Conservation (phyloP, 1,140 invertebrate species). For the Bombus breviceps region DNA sequence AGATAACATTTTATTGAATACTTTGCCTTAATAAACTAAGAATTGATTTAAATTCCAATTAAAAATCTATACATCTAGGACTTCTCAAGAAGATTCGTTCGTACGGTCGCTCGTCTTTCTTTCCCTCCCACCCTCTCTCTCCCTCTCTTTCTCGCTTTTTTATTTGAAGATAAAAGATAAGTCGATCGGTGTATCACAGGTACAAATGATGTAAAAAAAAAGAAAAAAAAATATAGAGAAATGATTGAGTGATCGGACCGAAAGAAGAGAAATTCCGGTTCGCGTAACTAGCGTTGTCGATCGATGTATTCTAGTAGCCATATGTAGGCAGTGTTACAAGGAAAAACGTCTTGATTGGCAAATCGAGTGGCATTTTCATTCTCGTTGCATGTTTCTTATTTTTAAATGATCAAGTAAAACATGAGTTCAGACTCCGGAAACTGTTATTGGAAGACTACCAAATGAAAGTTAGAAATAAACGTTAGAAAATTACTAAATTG, state of each 20-base stretch:
- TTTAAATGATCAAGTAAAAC: slow-evolving; percentile 61
- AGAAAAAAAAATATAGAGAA: not conserved
- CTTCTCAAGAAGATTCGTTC: slow-evolving; percentile 44
- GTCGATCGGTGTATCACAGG: slow-evolving; percentile 74
- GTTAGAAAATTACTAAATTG: not conserved
- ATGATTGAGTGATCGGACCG: slow-evolving; percentile 43
- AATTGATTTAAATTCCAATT: slow-evolving; percentile 30
- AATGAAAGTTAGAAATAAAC: not conserved
- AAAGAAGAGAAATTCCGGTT: slow-evolving; percentile 52
- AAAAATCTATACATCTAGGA: slow-evolving; percentile 28
- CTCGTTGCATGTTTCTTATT: slow-evolving; percentile 66
- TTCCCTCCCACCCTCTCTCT: slow-evolving; percentile 35
- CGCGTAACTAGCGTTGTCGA: slow-evolving; percentile 47
- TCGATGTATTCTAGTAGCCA: slow-evolving; percentile 62
- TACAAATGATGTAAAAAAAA: slow-evolving; percentile 66
- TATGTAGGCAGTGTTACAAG: slow-evolving; percentile 73
- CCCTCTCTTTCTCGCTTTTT: slow-evolving; percentile 15
- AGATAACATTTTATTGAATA: slow-evolving; percentile 36
- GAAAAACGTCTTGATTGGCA: slow-evolving; percentile 56
- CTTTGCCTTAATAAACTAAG: slow-evolving; percentile 23
- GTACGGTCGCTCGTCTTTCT: slow-evolving; percentile 36
- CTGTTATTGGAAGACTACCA: slow-evolving; percentile 51
- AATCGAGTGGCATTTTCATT: slow-evolving; percentile 44
- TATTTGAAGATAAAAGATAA: slow-evolving; percentile 48
- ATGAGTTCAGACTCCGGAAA: slow-evolving; percentile 60